Base-by-base conservation (phyloP, 1,140 invertebrate species). In the Myzus persicae region DNA sequence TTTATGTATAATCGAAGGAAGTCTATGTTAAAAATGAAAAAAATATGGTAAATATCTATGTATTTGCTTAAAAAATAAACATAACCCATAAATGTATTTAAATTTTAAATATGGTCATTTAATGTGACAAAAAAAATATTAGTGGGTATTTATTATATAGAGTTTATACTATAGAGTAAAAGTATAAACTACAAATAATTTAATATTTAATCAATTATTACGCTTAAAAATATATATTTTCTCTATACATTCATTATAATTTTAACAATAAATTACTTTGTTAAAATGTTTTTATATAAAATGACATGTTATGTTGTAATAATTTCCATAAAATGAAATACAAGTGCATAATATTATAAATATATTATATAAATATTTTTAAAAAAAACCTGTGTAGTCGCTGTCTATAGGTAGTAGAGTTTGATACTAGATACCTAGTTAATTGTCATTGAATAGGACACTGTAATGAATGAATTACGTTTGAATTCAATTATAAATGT, bases 161-260 rank as follows among this genome's bases (percentile, higher is more conserved):
- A 26, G 2, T 42, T 1, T 31, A 85, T 18, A 18, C 2, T 40
- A 84, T 36, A 38, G 11, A 46, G 46, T 46, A 46, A 14, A n/a
- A n/a, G n/a, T n/a, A n/a, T 40, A 36, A 1, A 22, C n/a, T 81
- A 67, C 2, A 67, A 67, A 67, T 67, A 14, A 67, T 14, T 67
- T 67, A 38, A 36, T 81, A 81, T 84, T 84, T 40, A 84, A 84
- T 84, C 81, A 84, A 84, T 42, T 42, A 84, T 84, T 84, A 81
- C 76, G 81, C 38, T 84, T 8, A 7, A 6, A 24, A 24, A 42
- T 84, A 81, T 22, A 81, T 18, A 1, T 36, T 81, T 36, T 22
- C 38, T 40, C 5, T 38, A 26, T 31, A 26, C 3, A 85, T 44
- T 31, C 9, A 85, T 44, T 44, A 85, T 18, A 31, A 2, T 82